These are phyloP conservation scores for Ctenoplectra terminalis DNA, from an alignment of 1,140 invertebrate species.

Conservation along the genomic window DNA sequence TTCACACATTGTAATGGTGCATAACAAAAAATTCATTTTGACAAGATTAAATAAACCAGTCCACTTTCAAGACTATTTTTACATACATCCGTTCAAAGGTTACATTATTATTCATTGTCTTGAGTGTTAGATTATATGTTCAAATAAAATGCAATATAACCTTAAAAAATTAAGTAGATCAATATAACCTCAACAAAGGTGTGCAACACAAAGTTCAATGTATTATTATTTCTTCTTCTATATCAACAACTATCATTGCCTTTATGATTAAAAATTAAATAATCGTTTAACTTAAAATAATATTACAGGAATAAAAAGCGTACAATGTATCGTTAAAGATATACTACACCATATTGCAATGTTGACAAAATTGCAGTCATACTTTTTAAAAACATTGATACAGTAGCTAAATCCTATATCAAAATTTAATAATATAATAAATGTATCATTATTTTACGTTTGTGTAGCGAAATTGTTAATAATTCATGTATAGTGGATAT, in stretches of 20 bases:
- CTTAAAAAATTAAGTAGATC: neutral
- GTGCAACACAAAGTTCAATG: neutral
- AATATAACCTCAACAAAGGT: slow-evolving; percentile 36
- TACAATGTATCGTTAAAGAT: neutral
- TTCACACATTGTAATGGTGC: neutral
- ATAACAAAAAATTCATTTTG: slow-evolving; percentile 11
- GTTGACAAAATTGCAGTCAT: neutral
- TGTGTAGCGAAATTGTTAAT: too few relatives aligned
- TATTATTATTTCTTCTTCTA: neutral
- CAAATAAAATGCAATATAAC: slow-evolving; percentile 37
- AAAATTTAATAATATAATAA: slow-evolving; percentile 8
- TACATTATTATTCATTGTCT: slow-evolving; percentile 26
- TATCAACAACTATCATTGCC: neutral
- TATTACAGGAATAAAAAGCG: neutral
- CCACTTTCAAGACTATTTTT: neutral
- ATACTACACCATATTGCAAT: neutral
- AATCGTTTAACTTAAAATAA: neutral
- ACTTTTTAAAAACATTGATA: neutral
- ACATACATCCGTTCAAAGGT: slow-evolving; percentile 33
- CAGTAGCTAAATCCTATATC: neutral
- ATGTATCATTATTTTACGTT: neutral
- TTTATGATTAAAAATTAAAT: neutral
- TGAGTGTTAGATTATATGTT: slow-evolving; percentile 4
- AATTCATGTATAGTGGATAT: too few relatives aligned
- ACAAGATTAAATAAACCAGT: neutral